A percentile compares a stretch with the other conserved stretches of the same genome.
Conservation (phyloP, 2,888 invertebrate species). For the Pollenia labialis region DNA sequence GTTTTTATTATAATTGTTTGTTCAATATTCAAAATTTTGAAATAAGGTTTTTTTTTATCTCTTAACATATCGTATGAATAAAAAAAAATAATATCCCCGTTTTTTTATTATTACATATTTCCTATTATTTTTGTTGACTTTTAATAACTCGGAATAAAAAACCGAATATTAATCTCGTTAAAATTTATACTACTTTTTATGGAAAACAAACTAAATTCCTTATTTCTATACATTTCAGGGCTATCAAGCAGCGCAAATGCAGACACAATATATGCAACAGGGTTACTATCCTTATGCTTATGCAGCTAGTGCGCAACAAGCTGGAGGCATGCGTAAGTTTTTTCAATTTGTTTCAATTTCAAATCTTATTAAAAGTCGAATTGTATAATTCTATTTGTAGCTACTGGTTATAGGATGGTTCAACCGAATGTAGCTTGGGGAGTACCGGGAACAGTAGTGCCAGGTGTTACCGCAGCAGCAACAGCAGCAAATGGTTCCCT, state of each 20-base stretch:
- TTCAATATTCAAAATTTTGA: no score
- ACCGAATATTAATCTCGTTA: no score
- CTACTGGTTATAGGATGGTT: conserved; percentile 87
- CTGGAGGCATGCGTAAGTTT: conserved; percentile 85
- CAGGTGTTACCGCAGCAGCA: conserved; percentile 85
- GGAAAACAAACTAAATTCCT: not conserved
- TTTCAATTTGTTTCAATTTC: not conserved
- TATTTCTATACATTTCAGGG: conserved; percentile 85
- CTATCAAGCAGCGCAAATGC: conserved; percentile 89
- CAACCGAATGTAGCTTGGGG: conserved; percentile 85
- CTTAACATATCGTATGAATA: no score
- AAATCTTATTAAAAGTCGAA: not conserved
- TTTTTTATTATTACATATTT: no score
- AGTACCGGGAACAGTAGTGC: conserved; percentile 85
- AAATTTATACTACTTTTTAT: no score
- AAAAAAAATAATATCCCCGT: no score
- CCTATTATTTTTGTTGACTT: no score
- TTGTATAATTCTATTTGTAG: conserved; percentile 71
- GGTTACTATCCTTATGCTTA: conserved; percentile 89
- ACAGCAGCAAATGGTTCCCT: conserved; percentile 86
- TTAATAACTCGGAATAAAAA: no score
- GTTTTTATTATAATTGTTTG: no score
- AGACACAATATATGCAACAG: conserved; percentile 92
- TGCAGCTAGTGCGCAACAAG: conserved; percentile 88
- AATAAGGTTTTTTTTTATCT: no score